A percentile compares a stretch with the other conserved stretches of the same genome.
Evolutionary conservation across 2,888 invertebrate genomes (phyloP).

Genomic region (Marronus borbonicus): DNA sequence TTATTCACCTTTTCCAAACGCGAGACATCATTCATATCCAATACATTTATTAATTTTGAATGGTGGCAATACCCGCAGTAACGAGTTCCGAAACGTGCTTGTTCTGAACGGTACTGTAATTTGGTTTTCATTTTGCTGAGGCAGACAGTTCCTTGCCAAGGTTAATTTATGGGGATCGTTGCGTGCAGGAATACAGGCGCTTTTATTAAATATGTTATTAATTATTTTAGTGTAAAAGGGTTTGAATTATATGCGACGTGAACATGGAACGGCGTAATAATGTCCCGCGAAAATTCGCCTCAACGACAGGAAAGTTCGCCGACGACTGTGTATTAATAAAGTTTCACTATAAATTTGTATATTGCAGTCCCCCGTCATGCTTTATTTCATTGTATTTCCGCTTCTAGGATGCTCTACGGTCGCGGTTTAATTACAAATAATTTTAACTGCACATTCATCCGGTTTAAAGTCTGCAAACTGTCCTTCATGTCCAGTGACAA

Average conservation of each 20-base stretch:
- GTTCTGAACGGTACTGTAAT: background rate
- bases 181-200: slow-evolving; percentile 8
- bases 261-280: slow-evolving; percentile 20
- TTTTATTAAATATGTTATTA: slow-evolving; percentile 46
- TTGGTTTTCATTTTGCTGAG: slow-evolving; percentile 36
- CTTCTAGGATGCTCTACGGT: background rate
- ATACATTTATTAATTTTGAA: too few relatives aligned
- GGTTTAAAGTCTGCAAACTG: too few relatives aligned
- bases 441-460: too few relatives aligned
- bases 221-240: slow-evolving; percentile 45
- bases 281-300: slow-evolving; percentile 25
- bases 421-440: slow-evolving; percentile 10
- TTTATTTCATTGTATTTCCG: slow-evolving; percentile 1
- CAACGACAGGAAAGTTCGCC: slow-evolving; percentile 23
- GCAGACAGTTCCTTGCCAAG: slow-evolving; percentile 33
- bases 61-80: too few relatives aligned
- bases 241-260: slow-evolving; percentile 41
- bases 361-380: slow-evolving; percentile 8
- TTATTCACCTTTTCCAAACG: too few relatives aligned
- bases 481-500: too few relatives aligned
- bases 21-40: too few relatives aligned
- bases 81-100: too few relatives aligned
- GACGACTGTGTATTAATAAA: slow-evolving; percentile 25
- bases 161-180: slow-evolving; percentile 32
- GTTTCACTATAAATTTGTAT: slow-evolving; percentile 38